Evolutionary conservation across 2,113 vertebrate genomes (phyloP), one percentile per base, ranked within the genome.

Genomic region (Oryzias woworae): DNA sequence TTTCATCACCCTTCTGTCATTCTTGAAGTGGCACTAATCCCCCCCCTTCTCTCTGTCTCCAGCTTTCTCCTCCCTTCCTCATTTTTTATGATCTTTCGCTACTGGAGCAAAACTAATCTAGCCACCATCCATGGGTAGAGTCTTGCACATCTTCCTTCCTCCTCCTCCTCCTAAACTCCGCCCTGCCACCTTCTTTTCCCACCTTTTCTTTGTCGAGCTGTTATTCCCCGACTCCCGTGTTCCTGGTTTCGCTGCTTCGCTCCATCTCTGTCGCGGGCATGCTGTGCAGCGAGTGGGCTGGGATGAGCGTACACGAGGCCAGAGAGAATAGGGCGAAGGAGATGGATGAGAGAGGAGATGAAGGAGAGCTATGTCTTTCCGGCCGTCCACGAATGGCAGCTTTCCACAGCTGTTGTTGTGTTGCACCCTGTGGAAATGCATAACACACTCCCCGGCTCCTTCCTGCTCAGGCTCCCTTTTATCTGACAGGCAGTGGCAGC

Each of bases 1-100:
- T 82, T 71, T 80, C 63, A 84, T 73, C 71, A 71, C 60, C 85
- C 80, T 83, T 82, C 87, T 91, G 88, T 89, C 85, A 77, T 86
- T 91, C 88, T 78, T 91, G 88, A 86, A 92, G 91, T 92, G 90
- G 88, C 91, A 92, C 90, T 92, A 92, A 93, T 92, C 91, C 86
- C 89, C 89, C 70, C 85, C 77, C 84, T 80, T 85, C 85, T 89
- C 87, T 86, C 77, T 84, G 83, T 90, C 87, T 92, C 83, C 83
- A 79, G 75, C 86, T 81, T 76, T 83, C 74, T 86, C 83, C 85
- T 80, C 80, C 79, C 70, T 82, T 76, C 81, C 75, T 81, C 71
- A 66, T 80, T 83, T 92, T 92, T 91, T 93, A 92, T 92, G 90
- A 92, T 93, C 91, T 91, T 87, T 91, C 88, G 58, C 87, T 88